Percentiles rank a stretch among this genome's conserved stretches.
These are phyloP conservation scores for Dendrolimus houi DNA, from an alignment of 2,888 invertebrate genomes.

Conservation along the genomic window DNA sequence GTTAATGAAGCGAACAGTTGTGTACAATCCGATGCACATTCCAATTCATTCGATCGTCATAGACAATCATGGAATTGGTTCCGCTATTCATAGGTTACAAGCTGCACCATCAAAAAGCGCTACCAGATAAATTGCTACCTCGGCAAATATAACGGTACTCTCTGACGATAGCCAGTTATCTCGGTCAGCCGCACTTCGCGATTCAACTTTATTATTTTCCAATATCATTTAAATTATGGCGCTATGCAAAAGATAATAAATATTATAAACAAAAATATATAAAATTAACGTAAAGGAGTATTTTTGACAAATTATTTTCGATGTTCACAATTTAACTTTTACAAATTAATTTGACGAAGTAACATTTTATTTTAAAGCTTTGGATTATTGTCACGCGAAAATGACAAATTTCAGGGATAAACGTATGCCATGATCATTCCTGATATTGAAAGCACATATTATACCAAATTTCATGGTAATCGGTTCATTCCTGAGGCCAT, in stretches of 20 bases:
- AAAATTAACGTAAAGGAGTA: no score
- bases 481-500: no score
- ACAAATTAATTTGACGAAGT: no score
- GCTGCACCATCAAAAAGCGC: constrained; percentile 41
- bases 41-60: constrained; percentile 25
- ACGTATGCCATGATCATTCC: no score
- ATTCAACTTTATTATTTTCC: constrained; percentile 32
- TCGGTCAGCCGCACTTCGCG: constrained; percentile 26
- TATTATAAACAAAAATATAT: no score
- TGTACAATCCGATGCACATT: constrained; percentile 19
- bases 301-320: no score
- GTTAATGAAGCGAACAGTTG: constrained; percentile 13
- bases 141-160: constrained; percentile 45
- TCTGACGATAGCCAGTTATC: constrained; percentile 38
- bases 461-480: no score
- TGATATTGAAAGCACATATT: no score
- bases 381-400: no score
- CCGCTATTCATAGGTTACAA: constrained; percentile 46
- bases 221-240: constrained; percentile 11
- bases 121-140: constrained; percentile 43
- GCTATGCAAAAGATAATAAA: not conserved
- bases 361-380: no score
- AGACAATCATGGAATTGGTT: constrained; percentile 37
- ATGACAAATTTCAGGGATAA: no score
- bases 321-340: no score